Evolutionary conservation across 2,888 invertebrate species (phyloP), one percentile per base, ranked within the genome.

Genomic region (Xestia xanthographa): DNA sequence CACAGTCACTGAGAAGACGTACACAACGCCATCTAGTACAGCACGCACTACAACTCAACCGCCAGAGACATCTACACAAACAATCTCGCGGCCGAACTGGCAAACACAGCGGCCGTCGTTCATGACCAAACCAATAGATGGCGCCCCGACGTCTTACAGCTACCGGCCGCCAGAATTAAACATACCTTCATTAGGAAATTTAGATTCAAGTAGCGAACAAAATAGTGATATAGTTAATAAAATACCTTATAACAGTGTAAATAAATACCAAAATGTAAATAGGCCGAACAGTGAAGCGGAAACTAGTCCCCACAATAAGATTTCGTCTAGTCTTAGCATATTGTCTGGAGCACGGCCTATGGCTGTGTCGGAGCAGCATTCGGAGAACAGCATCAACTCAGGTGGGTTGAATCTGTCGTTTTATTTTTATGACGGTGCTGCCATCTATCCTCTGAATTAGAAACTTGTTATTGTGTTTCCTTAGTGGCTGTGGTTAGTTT

Each of bases 191-290:
- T 90, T 95, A 94, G 94, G 93, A 91, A 95, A 93, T 92, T 92
- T 95, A 95, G 95, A 93, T 91, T 92, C 95, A 92, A 95, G 92
- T 95, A 95, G 93, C 94, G 96, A 95, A 94, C 95, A 96, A 95
- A 95, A 95, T 94, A 96, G 96, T 96, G 96, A 96, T 96, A 95
- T 96, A 96, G 95, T 95, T 95, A 93, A 96, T 96, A 96, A 96
- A 96, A 93, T 96, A 95, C 92, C 94, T 88, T 96, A 96, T 96
- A 96, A 93, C 95, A 96, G 93, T 96, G 95, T 96, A 95, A 96
- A 96, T 96, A 96, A 95, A 93, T 96, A 96, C 95, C 96, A 96
- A 96, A 96, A 95, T 96, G 94, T 95, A 95, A 95, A 96, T 96
- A 96, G 94, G 92, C 96, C 96, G 91, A 95, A 91, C 90, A 89